Evolutionary conservation across 2,113 vertebrate species (phyloP).

Genomic region (Rafetus swinhoei): DNA sequence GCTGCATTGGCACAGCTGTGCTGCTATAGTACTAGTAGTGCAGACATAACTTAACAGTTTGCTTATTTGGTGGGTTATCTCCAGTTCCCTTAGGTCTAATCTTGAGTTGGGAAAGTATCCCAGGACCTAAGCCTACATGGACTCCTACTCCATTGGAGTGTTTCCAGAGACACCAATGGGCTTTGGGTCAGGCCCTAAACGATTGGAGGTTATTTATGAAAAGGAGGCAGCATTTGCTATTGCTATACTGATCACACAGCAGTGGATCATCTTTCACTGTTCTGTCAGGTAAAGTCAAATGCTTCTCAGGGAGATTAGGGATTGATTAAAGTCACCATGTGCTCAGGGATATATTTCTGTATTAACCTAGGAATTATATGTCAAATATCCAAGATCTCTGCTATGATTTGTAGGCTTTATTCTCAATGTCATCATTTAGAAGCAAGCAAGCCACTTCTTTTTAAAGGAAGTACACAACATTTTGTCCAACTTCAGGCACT

Average conservation of each 20-base stretch:
- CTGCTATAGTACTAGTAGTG: not conserved
- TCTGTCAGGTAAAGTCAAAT: conserved; percentile 51
- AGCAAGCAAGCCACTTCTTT: not conserved
- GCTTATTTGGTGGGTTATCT: not conserved
- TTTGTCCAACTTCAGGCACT: not conserved
- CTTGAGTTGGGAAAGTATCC: not conserved
- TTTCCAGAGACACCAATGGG: not conserved
- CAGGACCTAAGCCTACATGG: not conserved
- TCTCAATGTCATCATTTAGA: conserved; percentile 43
- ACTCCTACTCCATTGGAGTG: not conserved
- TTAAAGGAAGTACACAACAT: conserved; percentile 9
- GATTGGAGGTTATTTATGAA: not conserved
- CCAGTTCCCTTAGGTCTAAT: not conserved
- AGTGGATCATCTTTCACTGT: conserved; percentile 29
- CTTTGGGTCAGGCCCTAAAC: not conserved
- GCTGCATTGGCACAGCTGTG: not conserved
- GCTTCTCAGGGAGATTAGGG: conserved; percentile 60
- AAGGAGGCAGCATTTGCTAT: conserved; percentile 22
- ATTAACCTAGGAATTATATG: conserved; percentile 46
- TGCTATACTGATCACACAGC: conserved; percentile 8
- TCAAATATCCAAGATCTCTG: conserved; percentile 7
- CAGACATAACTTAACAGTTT: not conserved
- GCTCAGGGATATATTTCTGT: conserved; percentile 39
- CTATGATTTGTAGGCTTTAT: conserved; percentile 25
- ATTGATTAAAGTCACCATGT: conserved; percentile 48